Evolutionary conservation across 2,113 vertebrate species (phyloP), one percentile per base, ranked within the genome.

Genomic region (Notothenia rossii): DNA sequence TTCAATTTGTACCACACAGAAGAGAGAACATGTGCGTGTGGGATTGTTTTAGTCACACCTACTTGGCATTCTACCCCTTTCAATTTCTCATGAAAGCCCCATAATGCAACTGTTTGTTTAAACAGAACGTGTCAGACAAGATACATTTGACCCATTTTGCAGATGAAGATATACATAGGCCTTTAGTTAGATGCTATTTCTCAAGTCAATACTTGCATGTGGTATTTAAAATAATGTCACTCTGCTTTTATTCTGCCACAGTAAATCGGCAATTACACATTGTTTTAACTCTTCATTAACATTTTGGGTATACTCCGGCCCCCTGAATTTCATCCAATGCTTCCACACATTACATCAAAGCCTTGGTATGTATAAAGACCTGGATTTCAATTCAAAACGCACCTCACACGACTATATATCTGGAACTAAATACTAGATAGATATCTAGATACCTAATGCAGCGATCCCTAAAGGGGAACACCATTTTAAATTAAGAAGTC

Each of bases 141-240:
- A 46, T 65, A 29, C 66, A 48, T 7, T 69, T 13, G 40, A 63
- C 10, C 15, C 12, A 46, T 62, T 63, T 46, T 49, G n/a, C 36
- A 10, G n/a, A 49, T 51, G 60, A 62, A 20, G 10, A 6, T 18
- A 48, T 40, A 60, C 22, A 59, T 77, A 9, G 22, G 22, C 22
- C 22, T 22, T 22, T 48, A 55, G 17, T 62, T 25, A 54, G n/a
- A 18, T 1, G 0, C 2, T 33, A 13, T 14, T 59, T 51, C 36
- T 65, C 22, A 59, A 60, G 51, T 43, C 17, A n/a, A 63, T 72
- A 36, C 17, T 4, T 66, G 20, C 10, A 72, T 29, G 45, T 40
- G 62, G 48, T 13, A 22, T 61, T 75, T 62, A 14, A 48, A 60
- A 80, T 33, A 63, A 77, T 45, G 80, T 58, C 51, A 36, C 36